Percentiles rank a stretch among this genome's conserved stretches.
Conservation (phyloP, 1,140 invertebrate species). For the Cotesia chilonis region DNA sequence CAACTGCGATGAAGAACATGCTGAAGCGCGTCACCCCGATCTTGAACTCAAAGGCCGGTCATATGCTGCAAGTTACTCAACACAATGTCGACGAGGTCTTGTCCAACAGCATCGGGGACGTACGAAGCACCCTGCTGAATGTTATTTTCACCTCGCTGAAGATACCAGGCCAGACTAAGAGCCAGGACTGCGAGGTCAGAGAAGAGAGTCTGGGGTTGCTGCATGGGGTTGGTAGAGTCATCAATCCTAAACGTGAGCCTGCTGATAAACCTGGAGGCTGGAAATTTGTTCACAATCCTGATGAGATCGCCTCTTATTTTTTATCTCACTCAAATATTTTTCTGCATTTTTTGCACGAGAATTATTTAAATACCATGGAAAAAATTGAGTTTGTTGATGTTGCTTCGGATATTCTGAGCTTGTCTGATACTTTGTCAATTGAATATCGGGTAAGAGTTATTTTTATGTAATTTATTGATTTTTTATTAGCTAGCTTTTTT, state of each 20-base stretch:
- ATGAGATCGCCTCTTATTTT: constrained; percentile 73
- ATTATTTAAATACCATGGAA: constrained; percentile 76
- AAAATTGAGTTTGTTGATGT: constrained; percentile 67
- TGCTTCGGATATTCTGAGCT: constrained; percentile 70
- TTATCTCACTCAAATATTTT: constrained; percentile 71
- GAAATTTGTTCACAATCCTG: constrained; percentile 71
- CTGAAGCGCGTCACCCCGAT: constrained; percentile 70
- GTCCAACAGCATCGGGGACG: constrained; percentile 74
- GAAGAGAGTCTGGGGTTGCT: constrained; percentile 76
- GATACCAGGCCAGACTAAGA: constrained; percentile 45
- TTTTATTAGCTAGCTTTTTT: constrained; percentile 22
- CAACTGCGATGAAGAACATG: constrained; percentile 72
- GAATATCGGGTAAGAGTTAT: constrained; percentile 70
- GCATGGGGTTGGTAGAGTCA: constrained; percentile 78
- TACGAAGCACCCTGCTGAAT: constrained; percentile 76
- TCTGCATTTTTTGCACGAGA: constrained; percentile 75
- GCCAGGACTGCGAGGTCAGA: constrained; percentile 62
- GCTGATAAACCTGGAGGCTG: constrained; percentile 38
- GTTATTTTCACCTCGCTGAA: constrained; percentile 75
- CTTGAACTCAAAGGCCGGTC: constrained; percentile 63
- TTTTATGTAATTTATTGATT: constrained; percentile 20
- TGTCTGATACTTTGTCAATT: constrained; percentile 71
- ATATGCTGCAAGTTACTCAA: constrained; percentile 67
- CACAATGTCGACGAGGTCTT: constrained; percentile 73
- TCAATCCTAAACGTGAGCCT: constrained; percentile 74